These are phyloP conservation scores for Dolomedes plantarius DNA, from an alignment of 2,888 invertebrate species.

Conservation along the genomic window DNA sequence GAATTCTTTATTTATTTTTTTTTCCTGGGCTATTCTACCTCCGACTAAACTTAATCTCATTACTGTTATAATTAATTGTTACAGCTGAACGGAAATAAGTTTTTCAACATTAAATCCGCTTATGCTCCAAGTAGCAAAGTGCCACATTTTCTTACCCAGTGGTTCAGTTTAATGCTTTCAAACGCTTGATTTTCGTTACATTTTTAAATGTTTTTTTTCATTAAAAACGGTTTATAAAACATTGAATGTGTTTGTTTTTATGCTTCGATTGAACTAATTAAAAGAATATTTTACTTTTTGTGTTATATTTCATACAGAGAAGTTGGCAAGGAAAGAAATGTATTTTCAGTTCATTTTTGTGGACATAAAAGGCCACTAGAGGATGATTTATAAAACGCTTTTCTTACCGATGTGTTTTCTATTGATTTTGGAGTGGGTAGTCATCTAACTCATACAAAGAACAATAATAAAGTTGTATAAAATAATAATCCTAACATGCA, in stretches of 20 bases:
- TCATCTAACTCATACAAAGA: no score
- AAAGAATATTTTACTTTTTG: no score
- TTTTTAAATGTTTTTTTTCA: not conserved
- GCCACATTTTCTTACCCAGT: slow-evolving; percentile 9
- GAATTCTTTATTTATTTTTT: not conserved
- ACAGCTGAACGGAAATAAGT: slow-evolving; percentile 3
- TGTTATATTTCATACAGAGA: no score
- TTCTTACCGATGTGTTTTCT: no score
- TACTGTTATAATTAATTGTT: slow-evolving; percentile 19
- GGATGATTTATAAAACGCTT: no score
- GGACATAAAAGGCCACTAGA: no score
- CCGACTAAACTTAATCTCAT: not conserved
- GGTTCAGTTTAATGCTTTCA: not conserved
- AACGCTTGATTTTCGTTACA: not conserved
- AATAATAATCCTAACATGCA: no score
- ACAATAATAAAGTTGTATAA: no score
- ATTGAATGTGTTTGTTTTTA: not conserved
- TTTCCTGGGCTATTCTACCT: no score
- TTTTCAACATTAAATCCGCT: slow-evolving; percentile 16
- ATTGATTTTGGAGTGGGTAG: no score
- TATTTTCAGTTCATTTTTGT: no score
- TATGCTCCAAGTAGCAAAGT: not conserved
- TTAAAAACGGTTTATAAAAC: not conserved
- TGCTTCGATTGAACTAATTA: not conserved
- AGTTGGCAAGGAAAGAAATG: no score